Conservation (phyloP, 2,113 vertebrate species). For the Microtus richardsoni region DNA sequence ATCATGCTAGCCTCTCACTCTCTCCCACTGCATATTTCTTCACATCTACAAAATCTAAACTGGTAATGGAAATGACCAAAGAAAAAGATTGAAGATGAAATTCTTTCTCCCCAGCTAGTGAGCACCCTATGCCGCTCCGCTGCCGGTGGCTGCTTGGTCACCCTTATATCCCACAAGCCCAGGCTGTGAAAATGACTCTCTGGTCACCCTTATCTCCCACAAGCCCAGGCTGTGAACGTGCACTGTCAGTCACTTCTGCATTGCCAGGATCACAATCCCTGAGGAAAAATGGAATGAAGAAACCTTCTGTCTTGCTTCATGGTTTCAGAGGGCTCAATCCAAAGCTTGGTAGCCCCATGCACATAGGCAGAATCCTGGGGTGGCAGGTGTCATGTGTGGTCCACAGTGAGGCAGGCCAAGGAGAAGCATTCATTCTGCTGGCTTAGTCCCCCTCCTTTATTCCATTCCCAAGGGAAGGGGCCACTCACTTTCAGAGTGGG, state of each 20-base stretch:
- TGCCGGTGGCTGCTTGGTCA: neutral
- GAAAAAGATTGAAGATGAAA: constrained; percentile 2
- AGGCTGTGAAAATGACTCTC: neutral
- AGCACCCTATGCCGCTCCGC: neutral
- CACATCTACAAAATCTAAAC: constrained; percentile 24
- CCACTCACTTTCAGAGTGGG: neutral
- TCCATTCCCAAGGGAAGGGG: too few species aligned
- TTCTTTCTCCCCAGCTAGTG: neutral
- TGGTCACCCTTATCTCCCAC: neutral
- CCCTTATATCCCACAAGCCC: neutral
- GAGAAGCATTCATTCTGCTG: neutral
- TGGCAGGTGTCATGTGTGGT: neutral
- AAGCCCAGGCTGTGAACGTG: neutral
- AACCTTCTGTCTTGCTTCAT: neutral
- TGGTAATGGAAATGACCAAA: constrained; percentile 13
- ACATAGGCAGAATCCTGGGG: neutral
- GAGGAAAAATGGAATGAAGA: neutral
- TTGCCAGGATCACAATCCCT: neutral
- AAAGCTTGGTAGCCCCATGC: neutral
- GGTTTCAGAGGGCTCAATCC: neutral
- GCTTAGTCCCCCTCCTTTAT: neutral
- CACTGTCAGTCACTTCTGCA: neutral
- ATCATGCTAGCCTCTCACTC: constrained; percentile 14
- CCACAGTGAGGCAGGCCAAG: neutral
- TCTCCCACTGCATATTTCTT: constrained; percentile 27